Percentiles rank a stretch among this genome's conserved stretches.
Evolutionary conservation across 2,888 invertebrate genomes (phyloP).

Genomic region (Heliconius ismenius): DNA sequence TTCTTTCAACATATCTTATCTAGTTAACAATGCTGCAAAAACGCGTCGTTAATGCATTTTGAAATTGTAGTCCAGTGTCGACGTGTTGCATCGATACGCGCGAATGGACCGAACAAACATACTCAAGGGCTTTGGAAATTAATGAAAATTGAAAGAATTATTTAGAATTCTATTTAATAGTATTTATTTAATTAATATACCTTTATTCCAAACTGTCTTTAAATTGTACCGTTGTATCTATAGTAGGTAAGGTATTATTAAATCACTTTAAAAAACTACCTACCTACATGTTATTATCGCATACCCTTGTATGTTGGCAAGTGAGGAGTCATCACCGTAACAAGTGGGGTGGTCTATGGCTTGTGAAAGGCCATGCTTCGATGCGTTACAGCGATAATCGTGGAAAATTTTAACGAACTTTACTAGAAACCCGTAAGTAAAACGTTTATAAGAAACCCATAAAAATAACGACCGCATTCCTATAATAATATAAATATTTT

Average conservation of each 20-base stretch:
- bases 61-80: constrained; percentile 66
- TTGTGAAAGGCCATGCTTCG: constrained; percentile 72
- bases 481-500: not conserved
- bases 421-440: constrained; percentile 17
- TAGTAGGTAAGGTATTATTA: constrained; percentile 10
- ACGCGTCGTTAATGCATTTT: constrained; percentile 52
- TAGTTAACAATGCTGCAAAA: not conserved
- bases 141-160: constrained; percentile 51
- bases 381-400: constrained; percentile 57
- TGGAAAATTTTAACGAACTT: constrained; percentile 60
- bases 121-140: constrained; percentile 74
- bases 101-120: constrained; percentile 56
- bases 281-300: constrained; percentile 38
- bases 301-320: constrained; percentile 45
- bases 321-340: constrained; percentile 70
- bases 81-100: constrained; percentile 67
- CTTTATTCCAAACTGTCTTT: not conserved
- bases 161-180: constrained; percentile 39
- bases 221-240: too few species aligned
- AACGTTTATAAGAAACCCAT: not conserved
- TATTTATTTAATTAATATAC: constrained; percentile 35
- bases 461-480: not conserved
- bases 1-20: not conserved
- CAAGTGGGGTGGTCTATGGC: constrained; percentile 78
- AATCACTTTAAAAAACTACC: constrained; percentile 13